Percentiles rank a stretch among this genome's conserved stretches.
phyloP scores from a whole-genome alignment of 1,140 invertebrate species.

The Mylabris phalerata region DNA sequence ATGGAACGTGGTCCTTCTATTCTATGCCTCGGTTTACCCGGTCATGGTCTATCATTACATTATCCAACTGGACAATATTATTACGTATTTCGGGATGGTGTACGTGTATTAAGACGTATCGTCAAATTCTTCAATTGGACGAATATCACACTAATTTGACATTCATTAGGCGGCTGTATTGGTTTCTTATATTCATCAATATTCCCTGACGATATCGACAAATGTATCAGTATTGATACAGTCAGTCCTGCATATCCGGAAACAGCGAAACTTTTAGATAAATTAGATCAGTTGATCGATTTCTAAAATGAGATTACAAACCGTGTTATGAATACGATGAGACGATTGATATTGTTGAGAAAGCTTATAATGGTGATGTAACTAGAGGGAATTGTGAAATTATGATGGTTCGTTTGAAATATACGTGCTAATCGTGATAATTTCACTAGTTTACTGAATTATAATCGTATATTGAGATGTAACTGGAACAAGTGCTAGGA shows the following conservation, averaged over 20 bases:
- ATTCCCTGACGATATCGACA: constrained; percentile 66
- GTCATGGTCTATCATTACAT: constrained; percentile 76
- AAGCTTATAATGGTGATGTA: constrained; percentile 64
- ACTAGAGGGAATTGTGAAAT: constrained; percentile 58
- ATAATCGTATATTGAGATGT: constrained; percentile 57
- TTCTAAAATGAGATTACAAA: constrained; percentile 58
- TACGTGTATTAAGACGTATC: constrained; percentile 65
- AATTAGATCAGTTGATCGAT: constrained; percentile 50
- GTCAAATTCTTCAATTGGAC: constrained; percentile 72
- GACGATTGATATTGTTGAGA: constrained; percentile 64
- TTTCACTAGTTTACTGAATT: constrained; percentile 57
- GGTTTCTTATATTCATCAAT: constrained; percentile 73
- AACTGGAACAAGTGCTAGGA: constrained; percentile 51
- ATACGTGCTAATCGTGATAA: constrained; percentile 64
- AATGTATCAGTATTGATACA: constrained; percentile 69
- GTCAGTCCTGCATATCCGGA: constrained; percentile 62
- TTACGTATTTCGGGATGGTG: constrained; percentile 72
- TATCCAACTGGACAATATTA: constrained; percentile 68
- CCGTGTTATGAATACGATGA: constrained; percentile 67
- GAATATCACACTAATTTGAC: constrained; percentile 69
- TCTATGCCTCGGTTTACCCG: constrained; percentile 69
- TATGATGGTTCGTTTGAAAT: constrained; percentile 69
- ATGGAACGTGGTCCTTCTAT: constrained; percentile 51
- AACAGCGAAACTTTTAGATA: constrained; percentile 49
- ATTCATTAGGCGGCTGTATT: constrained; percentile 73